Conservation (phyloP, 2,888 invertebrate genomes). For the Eilema griseolum region DNA sequence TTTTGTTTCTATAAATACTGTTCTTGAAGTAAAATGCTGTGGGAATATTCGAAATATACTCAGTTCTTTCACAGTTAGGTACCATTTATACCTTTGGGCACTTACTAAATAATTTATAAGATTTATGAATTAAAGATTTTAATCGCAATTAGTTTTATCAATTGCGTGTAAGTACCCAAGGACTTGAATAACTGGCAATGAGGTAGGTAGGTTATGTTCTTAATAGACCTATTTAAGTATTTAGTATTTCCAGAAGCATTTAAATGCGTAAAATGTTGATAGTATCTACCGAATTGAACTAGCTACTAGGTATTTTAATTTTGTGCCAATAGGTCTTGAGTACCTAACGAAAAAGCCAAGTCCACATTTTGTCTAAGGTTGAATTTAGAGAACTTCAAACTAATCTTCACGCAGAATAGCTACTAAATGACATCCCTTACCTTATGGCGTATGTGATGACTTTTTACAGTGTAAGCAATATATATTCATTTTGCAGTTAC, state of each 20-base stretch:
- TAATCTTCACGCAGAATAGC: no score
- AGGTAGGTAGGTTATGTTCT: not conserved
- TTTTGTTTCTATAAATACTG: slow-evolving; percentile 25
- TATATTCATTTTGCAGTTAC: no score
- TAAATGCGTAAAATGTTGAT: not conserved
- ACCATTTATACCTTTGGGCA: not conserved
- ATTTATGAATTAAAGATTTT: slow-evolving; percentile 27
- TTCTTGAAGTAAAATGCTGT: not conserved
- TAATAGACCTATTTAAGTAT: slow-evolving; percentile 4
- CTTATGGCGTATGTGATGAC: no score
- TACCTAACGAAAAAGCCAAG: not conserved
- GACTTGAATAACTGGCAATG: not conserved
- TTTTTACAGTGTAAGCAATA: not conserved
- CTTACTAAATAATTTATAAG: slow-evolving; percentile 25
- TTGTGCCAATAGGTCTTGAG: not conserved
- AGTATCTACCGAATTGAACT: not conserved
- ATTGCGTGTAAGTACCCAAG: slow-evolving; percentile 14
- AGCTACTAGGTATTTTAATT: not conserved
- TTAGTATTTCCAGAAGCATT: not conserved
- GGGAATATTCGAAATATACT: not conserved
- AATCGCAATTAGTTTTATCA: slow-evolving; percentile 33
- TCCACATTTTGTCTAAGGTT: not conserved
- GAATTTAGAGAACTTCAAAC: not conserved
- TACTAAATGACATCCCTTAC: no score
- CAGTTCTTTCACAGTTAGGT: not conserved